Conservation (phyloP, 1,140 invertebrate species). For the Rhopalosiphum padi region DNA sequence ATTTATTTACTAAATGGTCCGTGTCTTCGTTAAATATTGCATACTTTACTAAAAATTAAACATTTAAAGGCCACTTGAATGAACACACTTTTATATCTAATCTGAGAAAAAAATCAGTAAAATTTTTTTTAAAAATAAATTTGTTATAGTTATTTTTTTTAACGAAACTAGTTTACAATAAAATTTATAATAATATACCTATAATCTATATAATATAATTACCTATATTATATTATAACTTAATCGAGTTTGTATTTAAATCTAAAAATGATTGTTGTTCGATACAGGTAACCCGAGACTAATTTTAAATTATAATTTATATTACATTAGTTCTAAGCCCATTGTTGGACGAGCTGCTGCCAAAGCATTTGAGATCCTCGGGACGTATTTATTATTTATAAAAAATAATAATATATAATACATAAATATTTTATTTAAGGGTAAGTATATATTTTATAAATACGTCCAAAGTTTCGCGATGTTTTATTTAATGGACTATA, state of each 20-base stretch:
- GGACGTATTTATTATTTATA: constrained; percentile 17
- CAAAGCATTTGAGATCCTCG: neutral
- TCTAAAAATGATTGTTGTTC: constrained; percentile 51
- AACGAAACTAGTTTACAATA: constrained; percentile 46
- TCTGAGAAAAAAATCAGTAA: neutral
- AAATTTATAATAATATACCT: constrained; percentile 18
- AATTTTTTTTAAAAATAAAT: neutral
- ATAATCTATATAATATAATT: constrained; percentile 14
- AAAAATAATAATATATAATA: constrained; percentile 8
- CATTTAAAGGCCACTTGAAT: constrained; percentile 51
- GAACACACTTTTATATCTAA: constrained; percentile 46
- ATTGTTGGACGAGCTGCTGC: neutral
- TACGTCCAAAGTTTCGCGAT: neutral
- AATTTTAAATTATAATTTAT: constrained; percentile 30
- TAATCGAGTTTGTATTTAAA: constrained; percentile 20
- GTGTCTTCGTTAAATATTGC: constrained; percentile 42
- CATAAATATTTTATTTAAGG: constrained; percentile 7
- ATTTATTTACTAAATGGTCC: constrained; percentile 34
- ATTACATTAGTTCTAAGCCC: neutral
- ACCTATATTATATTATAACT: neutral
- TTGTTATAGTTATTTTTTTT: constrained; percentile 6
- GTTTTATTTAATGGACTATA: neutral
- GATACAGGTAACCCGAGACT: constrained; percentile 9
- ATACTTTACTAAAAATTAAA: constrained; percentile 50
- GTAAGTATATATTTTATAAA: constrained; percentile 15